These are phyloP conservation scores for Amblyopsis rosae DNA, from an alignment of 2,113 vertebrate species.

Conservation along the genomic window DNA sequence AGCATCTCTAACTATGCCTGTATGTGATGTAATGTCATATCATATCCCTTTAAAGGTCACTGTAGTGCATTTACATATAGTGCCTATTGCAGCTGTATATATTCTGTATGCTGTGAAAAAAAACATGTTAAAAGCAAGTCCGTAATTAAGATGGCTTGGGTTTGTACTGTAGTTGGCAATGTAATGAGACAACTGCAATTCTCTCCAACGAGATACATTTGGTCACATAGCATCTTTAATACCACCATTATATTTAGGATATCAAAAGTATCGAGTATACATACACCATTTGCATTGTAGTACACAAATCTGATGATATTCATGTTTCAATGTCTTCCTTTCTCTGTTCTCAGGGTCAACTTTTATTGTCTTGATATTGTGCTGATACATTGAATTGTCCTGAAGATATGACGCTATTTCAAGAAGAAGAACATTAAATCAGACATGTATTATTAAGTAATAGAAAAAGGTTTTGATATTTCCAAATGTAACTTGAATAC, in stretches of 20 bases:
- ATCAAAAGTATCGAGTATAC: slow-evolving; percentile 80
- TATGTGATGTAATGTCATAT: too few species aligned
- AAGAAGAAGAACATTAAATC: slow-evolving; percentile 76
- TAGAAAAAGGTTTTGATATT: slow-evolving; percentile 74
- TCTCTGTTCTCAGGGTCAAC: slow-evolving; percentile 67
- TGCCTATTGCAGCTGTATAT: too few species aligned
- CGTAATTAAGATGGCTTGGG: background rate
- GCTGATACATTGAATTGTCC: slow-evolving; percentile 74
- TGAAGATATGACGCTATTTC: slow-evolving; percentile 72
- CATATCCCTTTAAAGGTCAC: too few species aligned
- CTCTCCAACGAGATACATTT: slow-evolving; percentile 53
- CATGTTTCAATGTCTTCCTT: slow-evolving; percentile 71
- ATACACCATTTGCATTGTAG: slow-evolving; percentile 78
- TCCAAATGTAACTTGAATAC: slow-evolving; percentile 78
- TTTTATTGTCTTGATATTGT: slow-evolving; percentile 73
- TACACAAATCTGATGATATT: slow-evolving; percentile 75
- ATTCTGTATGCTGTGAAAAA: too few species aligned
- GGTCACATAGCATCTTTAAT: slow-evolving; percentile 80
- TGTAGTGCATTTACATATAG: too few species aligned
- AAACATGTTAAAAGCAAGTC: too few species aligned
- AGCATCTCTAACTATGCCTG: too few species aligned
- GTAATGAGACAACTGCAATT: slow-evolving; percentile 36
- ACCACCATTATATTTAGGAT: slow-evolving; percentile 79
- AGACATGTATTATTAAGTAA: slow-evolving; percentile 75
- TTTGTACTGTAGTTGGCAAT: background rate